Conservation (phyloP, 2,113 vertebrate species). For the Lophochroa leadbeateri region DNA sequence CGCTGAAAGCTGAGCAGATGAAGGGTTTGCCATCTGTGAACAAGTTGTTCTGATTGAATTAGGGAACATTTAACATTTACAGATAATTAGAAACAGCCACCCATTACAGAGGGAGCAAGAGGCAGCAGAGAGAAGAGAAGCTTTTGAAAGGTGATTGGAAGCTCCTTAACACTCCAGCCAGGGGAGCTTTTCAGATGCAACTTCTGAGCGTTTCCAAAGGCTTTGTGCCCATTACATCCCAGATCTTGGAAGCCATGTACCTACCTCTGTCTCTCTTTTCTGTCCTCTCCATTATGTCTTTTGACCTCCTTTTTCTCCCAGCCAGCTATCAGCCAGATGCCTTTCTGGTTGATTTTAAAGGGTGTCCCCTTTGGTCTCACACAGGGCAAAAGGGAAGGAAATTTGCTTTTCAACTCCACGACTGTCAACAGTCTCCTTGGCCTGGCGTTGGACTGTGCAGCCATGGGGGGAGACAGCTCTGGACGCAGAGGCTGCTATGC, state of each 20-base stretch:
- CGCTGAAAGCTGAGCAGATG: conserved; percentile 36
- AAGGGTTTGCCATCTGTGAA: conserved; percentile 66
- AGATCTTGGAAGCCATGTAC: conserved; percentile 10
- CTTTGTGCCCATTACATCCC: conserved; percentile 39
- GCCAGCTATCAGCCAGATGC: not conserved
- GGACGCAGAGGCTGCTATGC: not conserved
- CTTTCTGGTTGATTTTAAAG: not conserved
- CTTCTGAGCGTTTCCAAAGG: conserved; percentile 33
- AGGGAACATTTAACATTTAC: conserved; percentile 66
- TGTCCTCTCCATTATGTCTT: not conserved
- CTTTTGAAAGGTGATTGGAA: conserved; percentile 52
- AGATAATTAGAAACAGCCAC: conserved; percentile 71
- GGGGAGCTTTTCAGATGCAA: conserved; percentile 59
- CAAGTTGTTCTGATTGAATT: conserved; percentile 68
- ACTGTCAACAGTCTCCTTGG: not conserved
- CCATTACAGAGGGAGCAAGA: conserved; percentile 27
- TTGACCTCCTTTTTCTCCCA: not conserved
- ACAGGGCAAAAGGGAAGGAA: not conserved
- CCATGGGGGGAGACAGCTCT: not conserved
- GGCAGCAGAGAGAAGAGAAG: not conserved
- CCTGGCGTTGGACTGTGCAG: not conserved
- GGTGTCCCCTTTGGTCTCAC: not conserved
- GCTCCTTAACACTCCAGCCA: conserved; percentile 56
- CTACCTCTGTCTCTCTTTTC: not conserved
- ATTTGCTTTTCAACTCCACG: not conserved